phyloP scores from a whole-genome alignment of 2,888 invertebrate species.

The Hirtodrosophila duncani region DNA sequence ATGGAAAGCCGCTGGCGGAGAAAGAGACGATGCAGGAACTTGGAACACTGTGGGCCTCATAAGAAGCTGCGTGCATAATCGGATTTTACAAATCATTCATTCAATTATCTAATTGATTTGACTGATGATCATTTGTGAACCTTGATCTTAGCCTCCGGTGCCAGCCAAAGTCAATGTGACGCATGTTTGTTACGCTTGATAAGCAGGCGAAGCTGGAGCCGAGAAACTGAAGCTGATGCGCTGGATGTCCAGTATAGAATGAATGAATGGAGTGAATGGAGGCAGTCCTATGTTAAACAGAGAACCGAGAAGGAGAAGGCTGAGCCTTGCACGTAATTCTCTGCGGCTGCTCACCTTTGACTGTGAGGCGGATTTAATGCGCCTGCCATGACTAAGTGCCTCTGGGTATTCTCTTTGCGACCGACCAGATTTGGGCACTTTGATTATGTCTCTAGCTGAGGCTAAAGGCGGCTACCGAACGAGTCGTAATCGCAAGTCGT shows the following conservation, averaged over 20 bases:
- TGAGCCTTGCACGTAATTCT: slow-evolving; percentile 6
- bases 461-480: slow-evolving; percentile 19
- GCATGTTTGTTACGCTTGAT: slow-evolving; percentile 68
- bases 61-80: slow-evolving; percentile 51
- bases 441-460: slow-evolving; percentile 22
- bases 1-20: no score
- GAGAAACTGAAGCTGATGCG: not conserved
- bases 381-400: slow-evolving; percentile 59
- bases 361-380: slow-evolving; percentile 27
- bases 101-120: slow-evolving; percentile 72
- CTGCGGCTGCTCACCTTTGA: slow-evolving; percentile 32
- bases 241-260: no score
- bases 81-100: slow-evolving; percentile 73
- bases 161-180: slow-evolving; percentile 57
- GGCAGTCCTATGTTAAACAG: slow-evolving; percentile 4
- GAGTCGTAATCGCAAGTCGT: no score
- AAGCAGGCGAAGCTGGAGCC: slow-evolving; percentile 28
- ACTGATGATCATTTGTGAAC: slow-evolving; percentile 73
- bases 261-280: no score
- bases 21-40: no score
- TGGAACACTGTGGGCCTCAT: no score
- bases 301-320: not conserved
- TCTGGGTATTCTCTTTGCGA: slow-evolving; percentile 21
- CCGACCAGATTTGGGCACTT: slow-evolving; percentile 35
- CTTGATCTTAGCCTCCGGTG: slow-evolving; percentile 48